Base-by-base conservation (phyloP, 2,113 vertebrate species). In the Piaya cayana region DNA sequence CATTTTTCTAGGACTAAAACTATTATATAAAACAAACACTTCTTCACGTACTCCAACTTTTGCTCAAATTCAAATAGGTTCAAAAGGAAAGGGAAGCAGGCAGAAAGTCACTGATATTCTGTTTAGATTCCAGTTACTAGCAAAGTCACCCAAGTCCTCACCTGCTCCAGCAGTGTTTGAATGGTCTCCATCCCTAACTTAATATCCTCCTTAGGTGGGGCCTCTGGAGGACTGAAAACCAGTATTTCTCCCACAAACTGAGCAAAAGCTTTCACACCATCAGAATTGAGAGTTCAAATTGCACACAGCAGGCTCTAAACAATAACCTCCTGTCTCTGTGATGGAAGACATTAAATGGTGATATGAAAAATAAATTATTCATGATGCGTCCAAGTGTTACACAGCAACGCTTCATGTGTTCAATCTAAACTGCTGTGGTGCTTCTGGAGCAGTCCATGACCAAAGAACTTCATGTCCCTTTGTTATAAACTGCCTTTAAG, bases 381-480 rank as follows among this genome's bases (percentile, higher is more conserved):
- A 87, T 0, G 0, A 78, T 47, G 43, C 20, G 56, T 60, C 43
- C 1, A 5, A 43, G 67, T 47, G 45, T 36, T 0, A 0, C 1
- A 37, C 58, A 72, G 43, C 45, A 49, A 36, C 26, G 14, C 42
- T 11, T 6, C 2, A 1, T 8, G 50, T 8, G 14, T 42, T 49
- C 68, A 56, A 25, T 29, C 7, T 32, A 50, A 77, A 13, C 59
- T 23, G 23, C 42, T 27, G 6, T 9, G 30, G 75, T 49, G 53
- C 71, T 84, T 71, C 69, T 45, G 43, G 63, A n/a, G 63, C 4
- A 67, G 68, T 2, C 60, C 29, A 27, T 5, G n/a, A 72, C 49
- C 81, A 34, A 86, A 70, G 49, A 82, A 81, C 34, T 64, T 69
- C 58, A 82, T 16, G 30, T 64, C 15, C 74, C 27, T 60, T 84